Base-by-base conservation (phyloP, 1,140 invertebrate genomes). In the Bradynema listronoti region DNA sequence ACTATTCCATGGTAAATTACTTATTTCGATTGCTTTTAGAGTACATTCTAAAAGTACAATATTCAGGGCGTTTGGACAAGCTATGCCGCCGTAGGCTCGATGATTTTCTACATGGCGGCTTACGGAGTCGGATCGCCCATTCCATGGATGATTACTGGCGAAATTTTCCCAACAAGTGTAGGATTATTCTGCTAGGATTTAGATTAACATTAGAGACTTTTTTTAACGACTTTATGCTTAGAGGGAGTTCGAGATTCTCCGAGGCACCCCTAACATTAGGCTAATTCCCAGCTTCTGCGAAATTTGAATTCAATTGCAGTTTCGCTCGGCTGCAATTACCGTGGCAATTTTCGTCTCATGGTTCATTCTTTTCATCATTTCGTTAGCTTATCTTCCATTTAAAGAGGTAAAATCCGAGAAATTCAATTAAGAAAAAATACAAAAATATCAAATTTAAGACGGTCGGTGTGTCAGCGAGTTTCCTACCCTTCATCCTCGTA, bases 61-160 rank as follows among this genome's bases (percentile, higher is more conserved):
- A 29, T 75, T 56, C 27, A 77, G 71, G 25, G 55, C 25, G 24
- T 46, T 32, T 76, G 65, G 65, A 67, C 73, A 0, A 53, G 63
- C 30, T 76, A 78, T 49, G 73, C 75, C 4, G 58, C 66, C 6
- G 71, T 76, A 7, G 55, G 56, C n/a, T 60, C 73, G 6, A 36
- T 76, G 14, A 61, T 76, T 2, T 36, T 71, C 14, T 76, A 76
- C 57, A 76, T 76, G 73, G 67, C 62, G 41, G 66, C 68, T n/a
- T 76, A 76, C 49, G 73, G 73, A 19, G 59, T 73, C 7, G 73
- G 73, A 24, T 75, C 67, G 1, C 73, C 73, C 9, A 70, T 76
- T 49, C 72, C 75, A 9, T 76, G 73, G 73, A 65, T 76, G 56
- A 76, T 76, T 9, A 71, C 73, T 4, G 55, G 74, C 27, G 72